phyloP scores from a whole-genome alignment of 1,140 invertebrate species.

The Halyomorpha halys region DNA sequence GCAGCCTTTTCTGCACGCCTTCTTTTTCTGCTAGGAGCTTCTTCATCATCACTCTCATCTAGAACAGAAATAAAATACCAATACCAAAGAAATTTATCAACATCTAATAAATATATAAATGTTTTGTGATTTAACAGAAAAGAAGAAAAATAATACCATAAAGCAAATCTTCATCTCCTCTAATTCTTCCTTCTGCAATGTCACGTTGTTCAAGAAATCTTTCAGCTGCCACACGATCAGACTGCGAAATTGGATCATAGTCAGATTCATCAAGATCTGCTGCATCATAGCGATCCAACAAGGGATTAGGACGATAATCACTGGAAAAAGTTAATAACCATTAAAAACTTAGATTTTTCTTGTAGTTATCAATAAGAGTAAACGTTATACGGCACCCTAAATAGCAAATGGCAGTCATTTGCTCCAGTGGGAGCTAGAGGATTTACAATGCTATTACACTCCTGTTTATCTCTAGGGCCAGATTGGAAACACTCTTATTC shows the following conservation, averaged over 20 bases:
- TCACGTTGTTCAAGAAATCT: constrained; percentile 75
- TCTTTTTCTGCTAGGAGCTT: constrained; percentile 54
- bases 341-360: background rate
- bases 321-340: constrained; percentile 41
- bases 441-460: too few relatives aligned
- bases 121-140: background rate
- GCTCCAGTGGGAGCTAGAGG: too few relatives aligned
- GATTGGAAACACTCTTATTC: too few relatives aligned
- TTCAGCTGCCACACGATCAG: constrained; percentile 79
- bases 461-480: too few relatives aligned
- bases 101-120: too few relatives aligned
- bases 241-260: constrained; percentile 75
- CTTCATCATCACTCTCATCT: constrained; percentile 65
- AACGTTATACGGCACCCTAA: too few relatives aligned
- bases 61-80: constrained; percentile 27
- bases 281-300: constrained; percentile 83
- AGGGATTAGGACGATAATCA: constrained; percentile 94
- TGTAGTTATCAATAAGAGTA: too few relatives aligned
- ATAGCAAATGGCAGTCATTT: too few relatives aligned
- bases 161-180: constrained; percentile 68
- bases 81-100: background rate
- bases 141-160: constrained; percentile 43
- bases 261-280: constrained; percentile 70
- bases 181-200: constrained; percentile 54
- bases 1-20: constrained; percentile 77